phyloP scores from a whole-genome alignment of 2,888 invertebrate species.

The Eremobia ochroleuca region DNA sequence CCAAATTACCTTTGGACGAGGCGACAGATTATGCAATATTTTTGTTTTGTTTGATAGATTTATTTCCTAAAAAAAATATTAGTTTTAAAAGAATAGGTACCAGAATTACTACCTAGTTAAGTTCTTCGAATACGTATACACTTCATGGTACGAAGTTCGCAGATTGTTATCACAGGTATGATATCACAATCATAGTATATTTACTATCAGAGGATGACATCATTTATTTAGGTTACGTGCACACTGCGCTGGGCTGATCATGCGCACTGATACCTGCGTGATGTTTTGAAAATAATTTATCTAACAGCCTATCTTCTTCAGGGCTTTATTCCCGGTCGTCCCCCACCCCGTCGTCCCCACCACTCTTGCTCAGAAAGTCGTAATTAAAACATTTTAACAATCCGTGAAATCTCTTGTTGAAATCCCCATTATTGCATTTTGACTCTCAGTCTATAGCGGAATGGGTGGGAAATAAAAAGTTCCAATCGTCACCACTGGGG shows the following conservation, averaged over 20 bases:
- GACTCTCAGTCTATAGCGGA: too few species aligned
- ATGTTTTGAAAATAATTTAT: constrained; percentile 45
- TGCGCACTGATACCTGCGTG: constrained; percentile 34
- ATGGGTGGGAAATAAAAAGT: too few species aligned
- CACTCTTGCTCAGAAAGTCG: too few species aligned
- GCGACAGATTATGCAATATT: neutral
- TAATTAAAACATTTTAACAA: too few species aligned
- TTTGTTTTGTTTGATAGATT: constrained; percentile 6
- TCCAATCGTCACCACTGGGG: too few species aligned
- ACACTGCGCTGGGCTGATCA: constrained; percentile 50
- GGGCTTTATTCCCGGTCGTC: too few species aligned
- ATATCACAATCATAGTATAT: constrained; percentile 64
- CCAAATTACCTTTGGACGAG: too few species aligned
- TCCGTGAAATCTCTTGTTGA: too few species aligned
- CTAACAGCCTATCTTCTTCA: constrained; percentile 4
- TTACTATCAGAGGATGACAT: constrained; percentile 67
- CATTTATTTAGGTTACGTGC: constrained; percentile 62
- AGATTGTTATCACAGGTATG: constrained; percentile 66
- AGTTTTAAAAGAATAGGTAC: constrained; percentile 18
- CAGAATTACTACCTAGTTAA: neutral
- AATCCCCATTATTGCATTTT: too few species aligned
- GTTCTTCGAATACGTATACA: constrained; percentile 18
- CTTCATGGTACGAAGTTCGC: constrained; percentile 35
- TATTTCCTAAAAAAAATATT: neutral
- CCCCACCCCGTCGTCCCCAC: too few species aligned